phyloP scores from a whole-genome alignment of 2,797 vertebrate species.

The Anas bahamensis region DNA sequence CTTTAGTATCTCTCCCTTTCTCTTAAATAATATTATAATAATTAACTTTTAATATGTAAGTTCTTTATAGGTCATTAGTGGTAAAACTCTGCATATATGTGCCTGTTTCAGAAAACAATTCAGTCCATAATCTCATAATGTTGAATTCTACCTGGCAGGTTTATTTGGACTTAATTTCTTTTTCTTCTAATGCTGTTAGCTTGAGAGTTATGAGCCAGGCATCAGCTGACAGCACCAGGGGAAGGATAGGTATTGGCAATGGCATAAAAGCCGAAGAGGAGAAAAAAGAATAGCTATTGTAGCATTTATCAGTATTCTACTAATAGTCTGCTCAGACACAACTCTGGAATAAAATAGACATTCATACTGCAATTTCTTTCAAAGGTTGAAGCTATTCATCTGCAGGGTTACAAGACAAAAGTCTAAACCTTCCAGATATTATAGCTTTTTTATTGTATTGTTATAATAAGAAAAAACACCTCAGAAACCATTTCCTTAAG shows the following conservation, averaged over 20 bases:
- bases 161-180: slow-evolving; percentile 77
- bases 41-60: slow-evolving; percentile 36
- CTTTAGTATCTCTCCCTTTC: neutral
- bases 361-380: slow-evolving; percentile 56
- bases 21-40: slow-evolving; percentile 21
- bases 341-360: slow-evolving; percentile 59
- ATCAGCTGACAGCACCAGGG: slow-evolving; percentile 59
- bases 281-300: slow-evolving; percentile 45
- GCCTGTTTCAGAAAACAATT: slow-evolving; percentile 20
- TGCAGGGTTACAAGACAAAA: slow-evolving; percentile 41
- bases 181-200: slow-evolving; percentile 61
- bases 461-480: neutral
- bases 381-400: slow-evolving; percentile 65
- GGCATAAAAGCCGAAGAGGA: slow-evolving; percentile 69
- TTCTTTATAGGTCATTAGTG: slow-evolving; percentile 40
- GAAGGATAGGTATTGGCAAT: slow-evolving; percentile 69
- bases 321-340: slow-evolving; percentile 58
- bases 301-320: slow-evolving; percentile 71
- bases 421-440: neutral
- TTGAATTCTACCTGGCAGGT: slow-evolving; percentile 70
- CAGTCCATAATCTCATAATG: slow-evolving; percentile 33
- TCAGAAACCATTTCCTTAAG: neutral
- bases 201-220: slow-evolving; percentile 70
- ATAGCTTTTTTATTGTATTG: neutral
- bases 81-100: neutral